Base-by-base conservation (phyloP, 2,797 vertebrate species). In the Rousettus madagascariensis region DNA sequence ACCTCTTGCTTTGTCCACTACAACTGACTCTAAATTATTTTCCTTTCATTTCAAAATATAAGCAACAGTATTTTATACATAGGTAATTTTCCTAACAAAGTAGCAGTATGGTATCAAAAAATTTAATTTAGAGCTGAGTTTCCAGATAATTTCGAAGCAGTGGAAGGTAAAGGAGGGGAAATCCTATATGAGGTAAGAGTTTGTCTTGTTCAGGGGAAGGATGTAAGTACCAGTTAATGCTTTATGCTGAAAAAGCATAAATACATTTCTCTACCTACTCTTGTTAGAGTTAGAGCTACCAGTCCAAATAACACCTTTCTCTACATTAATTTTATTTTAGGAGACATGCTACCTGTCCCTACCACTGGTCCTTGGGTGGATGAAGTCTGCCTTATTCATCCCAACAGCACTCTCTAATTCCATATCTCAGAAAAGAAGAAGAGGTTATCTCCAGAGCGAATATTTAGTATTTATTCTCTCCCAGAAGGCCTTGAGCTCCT, bases 181-280 rank as follows among this genome's bases (percentile, higher is more conserved):
- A 85, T 63, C n/a, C 46, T 91, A 61, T 10, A 20, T 28, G 22
- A 89, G 28, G 16, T 55, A 72, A n/a, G 66, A 61, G 19, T 55
- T 59, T 33, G 3, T 49, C 11, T 93, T 86, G 13, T 65, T 82
- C n/a, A 57, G 26, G 24, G 22, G 10, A 68, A 94, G 30, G 68
- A 46, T 61, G 22, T 61, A 75, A 85, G 30, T 68, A 26, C 15
- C 19, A 63, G 55, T 61, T 79, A 86, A 71, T 72, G 66, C 12
- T 95, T 90, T 83, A 83, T 57, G 46, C 53, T 85, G 65, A 51
- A 90, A 93, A 66, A 87, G 49, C 83, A 78, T 28, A 77, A 59
- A 57, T 71, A 24, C 46, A 28, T 72, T 80, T 80, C 20, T 71
- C 20, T 68, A 43, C 17, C 36, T 43, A 9, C 30, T 85, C 63